Evolutionary conservation across 2,113 vertebrate genomes (phyloP), one percentile per base, ranked within the genome.

Genomic region (Podocnemis expansa): DNA sequence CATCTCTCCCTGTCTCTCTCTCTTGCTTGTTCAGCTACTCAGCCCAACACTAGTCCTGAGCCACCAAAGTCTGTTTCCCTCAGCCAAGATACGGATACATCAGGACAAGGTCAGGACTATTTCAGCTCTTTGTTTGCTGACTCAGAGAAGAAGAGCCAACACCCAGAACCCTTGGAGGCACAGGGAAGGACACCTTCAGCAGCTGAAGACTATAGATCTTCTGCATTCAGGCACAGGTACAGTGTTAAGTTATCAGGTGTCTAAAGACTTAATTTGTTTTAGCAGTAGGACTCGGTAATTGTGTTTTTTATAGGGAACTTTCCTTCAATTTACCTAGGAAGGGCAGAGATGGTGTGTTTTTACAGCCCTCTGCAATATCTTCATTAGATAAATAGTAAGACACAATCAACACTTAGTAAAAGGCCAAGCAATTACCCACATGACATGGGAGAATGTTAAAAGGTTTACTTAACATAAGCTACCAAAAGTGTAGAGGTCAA

Each of bases 181-280:
- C 45, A 27, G 47, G n/a, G 55, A 89, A 83, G 24, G 60, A 70
- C 45, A 16, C 0, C 0, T 55, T 43, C 43, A 81, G 24, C 81
- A 73, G 12, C 45, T 7, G 51, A 89, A n/a, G 22, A 76, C 29
- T 54, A 85, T 38, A 88, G 43, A 54, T 91, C 93, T 5, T 90
- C 70, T 90, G 80, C 85, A 90, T 96, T n/a, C 89, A 98, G 97
- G 96, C 98, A 95, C 31, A 54, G 49, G 54, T 8, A 80, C 17
- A 31, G 31, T 52, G 51, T 52, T 17, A 88, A 80, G 43, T 52
- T 21, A 38, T 70, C 63, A 22, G 34, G 10, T n/a, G 16, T 67
- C 63, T 70, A 70, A 70, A 19, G 19, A 70, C 9, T 38, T 70
- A n/a, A 38, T 38, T 70, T 70, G 34, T 38, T 70, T 70, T 38